Conservation (phyloP, 2,888 invertebrate genomes). For the Polydrusus tereticollis region DNA sequence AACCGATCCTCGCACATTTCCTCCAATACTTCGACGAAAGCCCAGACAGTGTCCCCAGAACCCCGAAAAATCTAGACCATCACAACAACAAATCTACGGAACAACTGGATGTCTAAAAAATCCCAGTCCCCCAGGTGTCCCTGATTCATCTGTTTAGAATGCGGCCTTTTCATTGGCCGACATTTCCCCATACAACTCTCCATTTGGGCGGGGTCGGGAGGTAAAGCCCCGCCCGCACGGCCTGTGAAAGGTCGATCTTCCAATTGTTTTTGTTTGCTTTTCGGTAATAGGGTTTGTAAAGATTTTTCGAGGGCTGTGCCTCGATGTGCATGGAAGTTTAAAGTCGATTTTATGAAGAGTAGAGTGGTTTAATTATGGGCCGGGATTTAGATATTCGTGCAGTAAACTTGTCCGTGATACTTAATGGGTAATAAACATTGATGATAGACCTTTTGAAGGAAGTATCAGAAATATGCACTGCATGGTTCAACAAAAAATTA, state of each 20-base stretch:
- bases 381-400: no score
- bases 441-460: no score
- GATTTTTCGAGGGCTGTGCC: slow-evolving; percentile 36
- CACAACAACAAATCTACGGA: slow-evolving; percentile 23
- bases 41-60: neutral
- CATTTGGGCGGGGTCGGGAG: slow-evolving; percentile 17
- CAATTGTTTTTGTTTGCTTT: slow-evolving; percentile 48
- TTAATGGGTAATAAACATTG: no score
- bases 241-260: slow-evolving; percentile 30
- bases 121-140: slow-evolving; percentile 31
- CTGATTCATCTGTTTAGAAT: slow-evolving; percentile 37
- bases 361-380: slow-evolving; percentile 9
- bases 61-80: slow-evolving; percentile 14
- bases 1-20: neutral
- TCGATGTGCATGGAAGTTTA: neutral
- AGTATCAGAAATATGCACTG: no score
- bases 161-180: slow-evolving; percentile 21
- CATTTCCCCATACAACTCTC: slow-evolving; percentile 12
- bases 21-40: neutral
- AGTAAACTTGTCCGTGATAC: no score
- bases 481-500: no score
- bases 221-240: slow-evolving; percentile 19
- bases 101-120: slow-evolving; percentile 39
- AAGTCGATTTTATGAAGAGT: slow-evolving; percentile 18
- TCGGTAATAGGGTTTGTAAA: slow-evolving; percentile 47